These are phyloP conservation scores for Gymnarchus niloticus DNA, from an alignment of 2,113 vertebrate genomes.

Conservation along the genomic window DNA sequence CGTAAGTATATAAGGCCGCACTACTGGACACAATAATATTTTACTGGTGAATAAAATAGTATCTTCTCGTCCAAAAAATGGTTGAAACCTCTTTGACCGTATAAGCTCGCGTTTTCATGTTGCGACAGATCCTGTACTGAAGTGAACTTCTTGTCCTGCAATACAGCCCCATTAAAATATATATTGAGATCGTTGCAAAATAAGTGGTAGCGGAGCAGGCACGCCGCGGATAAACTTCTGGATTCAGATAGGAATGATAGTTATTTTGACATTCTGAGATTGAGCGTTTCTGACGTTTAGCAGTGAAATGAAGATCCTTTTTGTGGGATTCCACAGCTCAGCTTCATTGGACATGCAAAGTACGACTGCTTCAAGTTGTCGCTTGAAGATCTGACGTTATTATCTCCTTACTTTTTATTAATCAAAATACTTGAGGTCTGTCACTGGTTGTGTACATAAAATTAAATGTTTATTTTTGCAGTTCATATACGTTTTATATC, in stretches of 20 bases:
- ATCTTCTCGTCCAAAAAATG: background rate
- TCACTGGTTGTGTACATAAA: slow-evolving; percentile 70
- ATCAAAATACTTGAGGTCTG: slow-evolving; percentile 67
- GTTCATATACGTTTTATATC: slow-evolving; percentile 47
- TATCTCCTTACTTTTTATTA: slow-evolving; percentile 25
- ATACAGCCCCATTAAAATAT: slow-evolving; percentile 33
- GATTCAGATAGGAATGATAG: background rate
- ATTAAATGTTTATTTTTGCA: slow-evolving; percentile 73
- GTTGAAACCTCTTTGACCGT: background rate
- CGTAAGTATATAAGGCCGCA: background rate
- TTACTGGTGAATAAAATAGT: background rate
- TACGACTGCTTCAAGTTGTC: slow-evolving; percentile 45
- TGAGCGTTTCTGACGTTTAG: too few species aligned
- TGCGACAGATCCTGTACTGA: background rate
- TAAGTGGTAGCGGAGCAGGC: background rate
- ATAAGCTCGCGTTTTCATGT: background rate
- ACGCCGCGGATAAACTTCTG: background rate
- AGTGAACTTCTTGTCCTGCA: slow-evolving; percentile 13
- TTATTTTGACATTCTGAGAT: background rate
- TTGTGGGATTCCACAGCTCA: background rate
- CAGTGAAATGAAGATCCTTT: background rate
- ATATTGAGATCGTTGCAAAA: background rate
- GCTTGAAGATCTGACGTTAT: slow-evolving; percentile 24
- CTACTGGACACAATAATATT: background rate
- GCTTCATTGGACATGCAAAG: slow-evolving; percentile 40